Percentiles rank a stretch among this genome's conserved stretches.
Evolutionary conservation across 2,113 vertebrate species (phyloP).

Genomic region (Camelus dromedarius): DNA sequence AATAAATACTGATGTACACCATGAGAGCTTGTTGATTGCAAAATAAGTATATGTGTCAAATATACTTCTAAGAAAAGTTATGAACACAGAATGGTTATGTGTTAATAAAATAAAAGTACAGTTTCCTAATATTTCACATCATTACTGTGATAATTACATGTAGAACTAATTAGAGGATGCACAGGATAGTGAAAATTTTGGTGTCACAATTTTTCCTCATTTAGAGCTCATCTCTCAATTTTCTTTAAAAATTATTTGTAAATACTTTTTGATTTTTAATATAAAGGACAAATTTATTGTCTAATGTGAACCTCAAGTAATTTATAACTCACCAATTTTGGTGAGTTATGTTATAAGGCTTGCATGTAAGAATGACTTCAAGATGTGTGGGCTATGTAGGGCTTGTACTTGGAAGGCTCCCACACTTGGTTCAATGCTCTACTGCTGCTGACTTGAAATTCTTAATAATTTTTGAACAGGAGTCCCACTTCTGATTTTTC

Average conservation of each 20-base stretch:
- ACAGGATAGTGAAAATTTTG: not conserved
- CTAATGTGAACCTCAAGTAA: not conserved
- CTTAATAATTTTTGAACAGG: not conserved
- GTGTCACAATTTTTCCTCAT: not conserved
- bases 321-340: not conserved
- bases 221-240: not conserved
- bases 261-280: not conserved
- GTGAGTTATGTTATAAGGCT: not conserved
- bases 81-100: not conserved
- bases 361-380: not conserved
- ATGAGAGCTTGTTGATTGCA: not conserved
- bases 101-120: not conserved
- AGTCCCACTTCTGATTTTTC: not conserved
- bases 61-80: not conserved
- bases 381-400: fast-evolving
- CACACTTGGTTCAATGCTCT: not conserved
- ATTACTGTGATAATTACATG: not conserved
- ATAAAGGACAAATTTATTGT: not conserved
- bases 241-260: not conserved
- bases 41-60: not conserved
- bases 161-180: not conserved
- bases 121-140: not conserved
- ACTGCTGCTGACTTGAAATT: not conserved
- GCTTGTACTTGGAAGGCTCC: not conserved
- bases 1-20: not conserved